Conservation (phyloP, 2,888 invertebrate species). For the Mesorhabditis spiculigera region DNA sequence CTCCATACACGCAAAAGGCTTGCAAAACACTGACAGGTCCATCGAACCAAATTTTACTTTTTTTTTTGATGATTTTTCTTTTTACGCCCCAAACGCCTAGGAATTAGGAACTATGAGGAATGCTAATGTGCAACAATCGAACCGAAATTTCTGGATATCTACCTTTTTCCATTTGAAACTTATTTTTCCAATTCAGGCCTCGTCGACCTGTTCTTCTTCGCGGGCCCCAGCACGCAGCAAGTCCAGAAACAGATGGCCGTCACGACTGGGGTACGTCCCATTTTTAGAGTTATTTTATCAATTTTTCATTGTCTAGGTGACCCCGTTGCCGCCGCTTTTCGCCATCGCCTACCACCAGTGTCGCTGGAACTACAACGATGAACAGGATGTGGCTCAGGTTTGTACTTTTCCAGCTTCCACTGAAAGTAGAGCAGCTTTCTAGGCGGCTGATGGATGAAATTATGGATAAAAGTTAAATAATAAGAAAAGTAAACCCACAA, state of each 20-base stretch:
- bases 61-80: too few relatives aligned
- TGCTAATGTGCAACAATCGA: too few relatives aligned
- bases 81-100: too few relatives aligned
- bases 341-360: slow-evolving; percentile 91
- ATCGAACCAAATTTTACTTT: too few relatives aligned
- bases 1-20: too few relatives aligned
- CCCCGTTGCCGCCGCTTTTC: slow-evolving; percentile 65
- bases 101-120: too few relatives aligned
- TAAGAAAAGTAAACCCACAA: too few relatives aligned
- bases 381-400: slow-evolving; percentile 81
- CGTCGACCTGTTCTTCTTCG: slow-evolving; percentile 83
- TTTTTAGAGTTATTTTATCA: background rate
- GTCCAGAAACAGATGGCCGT: slow-evolving; percentile 87
- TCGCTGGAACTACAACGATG: slow-evolving; percentile 98
- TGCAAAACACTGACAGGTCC: too few relatives aligned
- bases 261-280: slow-evolving; percentile 73
- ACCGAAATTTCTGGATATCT: too few relatives aligned
- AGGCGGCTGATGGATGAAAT: too few relatives aligned
- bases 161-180: background rate
- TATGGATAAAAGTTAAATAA: too few relatives aligned
- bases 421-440: too few relatives aligned
- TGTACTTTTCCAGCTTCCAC: slow-evolving; percentile 20
- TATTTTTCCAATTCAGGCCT: slow-evolving; percentile 60
- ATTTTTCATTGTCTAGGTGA: slow-evolving; percentile 60
- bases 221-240: slow-evolving; percentile 78